Evolutionary conservation across 2,113 vertebrate species (phyloP), one percentile per base, ranked within the genome.

Genomic region (Danionella cerebrum): DNA sequence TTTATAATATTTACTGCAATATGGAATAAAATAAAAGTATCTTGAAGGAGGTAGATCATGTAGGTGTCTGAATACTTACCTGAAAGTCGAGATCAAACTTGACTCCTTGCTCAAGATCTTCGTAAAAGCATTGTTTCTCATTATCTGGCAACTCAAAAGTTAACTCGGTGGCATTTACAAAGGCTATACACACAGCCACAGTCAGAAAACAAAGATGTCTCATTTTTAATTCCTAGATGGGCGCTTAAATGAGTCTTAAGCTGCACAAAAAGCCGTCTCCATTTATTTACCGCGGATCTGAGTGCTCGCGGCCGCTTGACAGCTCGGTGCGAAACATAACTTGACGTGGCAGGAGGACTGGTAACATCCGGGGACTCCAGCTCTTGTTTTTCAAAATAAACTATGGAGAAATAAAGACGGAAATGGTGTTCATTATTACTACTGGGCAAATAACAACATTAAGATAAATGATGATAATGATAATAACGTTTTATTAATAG

Each of bases 41-140:
- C 39, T 1, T 38, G 0, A 45, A 10, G 3, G 6, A 13, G 9
- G 12, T 11, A 18, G 18, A 24, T 9, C 31, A 50, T 8, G 8
- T 6, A 41, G 13, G 9, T 55, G 10, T n/a, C 19, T 12, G 18
- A 4, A 9, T 3, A 36, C 82, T 84, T 72, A 90, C 89, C 50
- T 91, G 89, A 63, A 83, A 91, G 53, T 88, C 83, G 7, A 91
- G 63, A 19, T 86, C 80, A 76, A 87, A 88, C 76, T 78, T 84
- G 0, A 69, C 76, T 44, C 79, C 86, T 48, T 78, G 76, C 1
- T 87, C 77, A 2, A 89, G 42, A 0, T 90, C 87, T 60, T 91
- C 85, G 70, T 82, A 85, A 75, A 89, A 91, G 78, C 89, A 91
- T n/a, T 90, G 84, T 25, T 87, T 87, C 0, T 86, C 84, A 42